Evolutionary conservation across 2,888 invertebrate species (phyloP).

Genomic region (Meta bourneti): DNA sequence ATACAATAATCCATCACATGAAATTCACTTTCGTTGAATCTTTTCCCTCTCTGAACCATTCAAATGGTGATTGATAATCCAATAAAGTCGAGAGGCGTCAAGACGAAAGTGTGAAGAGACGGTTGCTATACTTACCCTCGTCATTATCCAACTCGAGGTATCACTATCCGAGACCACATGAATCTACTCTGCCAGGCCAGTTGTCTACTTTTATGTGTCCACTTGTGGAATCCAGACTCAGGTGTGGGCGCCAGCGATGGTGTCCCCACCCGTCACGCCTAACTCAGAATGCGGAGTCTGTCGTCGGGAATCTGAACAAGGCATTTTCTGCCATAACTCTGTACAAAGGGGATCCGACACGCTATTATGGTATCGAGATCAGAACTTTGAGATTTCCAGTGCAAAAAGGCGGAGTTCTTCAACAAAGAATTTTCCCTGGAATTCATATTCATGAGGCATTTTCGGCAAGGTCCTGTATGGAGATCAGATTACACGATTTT

Average conservation of each 20-base stretch:
- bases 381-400: background rate
- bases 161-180: slow-evolving; percentile 37
- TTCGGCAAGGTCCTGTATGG: slow-evolving; percentile 49
- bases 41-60: background rate
- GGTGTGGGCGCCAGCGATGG: background rate
- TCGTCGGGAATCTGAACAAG: slow-evolving; percentile 29
- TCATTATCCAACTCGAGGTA: slow-evolving; percentile 46
- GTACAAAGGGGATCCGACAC: slow-evolving; percentile 66
- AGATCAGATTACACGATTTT: slow-evolving; percentile 36
- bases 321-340: background rate
- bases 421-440: slow-evolving; percentile 30
- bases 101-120: background rate
- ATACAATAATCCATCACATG: too few species aligned
- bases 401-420: slow-evolving; percentile 38
- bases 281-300: slow-evolving; percentile 54
- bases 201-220: slow-evolving; percentile 52
- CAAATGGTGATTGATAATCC: too few species aligned
- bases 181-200: background rate
- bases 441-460: slow-evolving; percentile 64
- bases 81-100: background rate
- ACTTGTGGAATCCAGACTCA: slow-evolving; percentile 42
- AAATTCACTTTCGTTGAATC: background rate
- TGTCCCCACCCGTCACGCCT: slow-evolving; percentile 40
- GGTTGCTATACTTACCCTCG: slow-evolving; percentile 14
- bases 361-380: slow-evolving; percentile 60